Evolutionary conservation across 2,113 vertebrate genomes (phyloP).

Genomic region (Nothocercus julius): DNA sequence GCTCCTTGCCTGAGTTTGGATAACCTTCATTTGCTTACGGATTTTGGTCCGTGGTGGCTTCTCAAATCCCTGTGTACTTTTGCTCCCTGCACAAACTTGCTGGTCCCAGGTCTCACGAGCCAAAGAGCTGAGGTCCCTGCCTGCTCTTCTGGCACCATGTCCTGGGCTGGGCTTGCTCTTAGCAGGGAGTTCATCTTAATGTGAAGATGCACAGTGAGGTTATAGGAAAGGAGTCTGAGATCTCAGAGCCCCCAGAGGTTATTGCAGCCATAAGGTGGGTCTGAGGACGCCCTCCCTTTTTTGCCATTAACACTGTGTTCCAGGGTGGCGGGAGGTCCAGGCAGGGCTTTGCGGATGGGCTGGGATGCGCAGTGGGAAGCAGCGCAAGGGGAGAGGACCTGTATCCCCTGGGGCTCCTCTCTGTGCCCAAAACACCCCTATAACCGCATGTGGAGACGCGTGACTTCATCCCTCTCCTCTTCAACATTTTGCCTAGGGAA

Average conservation of each 20-base stretch:
- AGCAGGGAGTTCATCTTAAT: not conserved
- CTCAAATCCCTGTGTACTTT: fast-evolving
- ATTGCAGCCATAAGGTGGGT: not conserved
- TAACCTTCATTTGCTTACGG: not conserved
- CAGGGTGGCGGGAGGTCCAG: not conserved
- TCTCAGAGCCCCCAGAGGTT: not conserved
- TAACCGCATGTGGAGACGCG: too few species aligned
- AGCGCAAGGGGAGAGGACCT: too few species aligned
- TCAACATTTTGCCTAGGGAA: not conserved
- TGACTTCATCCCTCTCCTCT: not conserved
- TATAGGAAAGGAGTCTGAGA: not conserved
- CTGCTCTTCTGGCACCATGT: not conserved
- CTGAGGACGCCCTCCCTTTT: not conserved
- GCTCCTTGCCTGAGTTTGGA: not conserved
- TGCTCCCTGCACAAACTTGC: not conserved
- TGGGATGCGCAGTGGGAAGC: too few species aligned
- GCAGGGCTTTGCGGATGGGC: too few species aligned
- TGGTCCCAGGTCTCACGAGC: too few species aligned
- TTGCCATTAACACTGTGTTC: not conserved
- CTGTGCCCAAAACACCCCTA: too few species aligned
- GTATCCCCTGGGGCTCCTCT: too few species aligned
- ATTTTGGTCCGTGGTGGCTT: not conserved
- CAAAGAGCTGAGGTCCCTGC: not conserved
- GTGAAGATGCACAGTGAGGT: not conserved
- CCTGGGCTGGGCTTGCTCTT: not conserved